Evolutionary conservation across 2,888 invertebrate species (phyloP).

Genomic region (Thumatha senex): DNA sequence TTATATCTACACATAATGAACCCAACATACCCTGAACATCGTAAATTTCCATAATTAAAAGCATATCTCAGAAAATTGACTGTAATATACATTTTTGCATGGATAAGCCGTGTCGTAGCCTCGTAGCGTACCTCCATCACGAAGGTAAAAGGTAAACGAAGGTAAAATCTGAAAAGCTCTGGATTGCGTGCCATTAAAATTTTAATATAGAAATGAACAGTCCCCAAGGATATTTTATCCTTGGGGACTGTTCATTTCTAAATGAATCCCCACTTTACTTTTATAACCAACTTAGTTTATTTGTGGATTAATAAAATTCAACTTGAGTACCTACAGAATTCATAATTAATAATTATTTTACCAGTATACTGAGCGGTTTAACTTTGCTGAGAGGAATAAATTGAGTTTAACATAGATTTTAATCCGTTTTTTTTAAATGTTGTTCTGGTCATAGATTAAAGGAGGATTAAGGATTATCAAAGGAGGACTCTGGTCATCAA

Average conservation of each 20-base stretch:
- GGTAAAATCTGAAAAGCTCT: slow-evolving; percentile 46
- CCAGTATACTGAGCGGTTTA: not conserved
- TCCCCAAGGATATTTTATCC: slow-evolving; percentile 37
- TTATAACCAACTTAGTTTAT: slow-evolving; percentile 49
- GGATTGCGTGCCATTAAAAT: slow-evolving; percentile 48
- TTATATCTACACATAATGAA: slow-evolving; percentile 1
- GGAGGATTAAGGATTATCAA: no score
- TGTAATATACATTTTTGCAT: slow-evolving; percentile 22
- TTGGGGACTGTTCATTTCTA: no score
- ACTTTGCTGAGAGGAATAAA: no score
- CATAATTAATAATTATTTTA: slow-evolving; percentile 31
- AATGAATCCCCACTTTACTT: slow-evolving; percentile 45
- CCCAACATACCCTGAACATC: slow-evolving; percentile 3
- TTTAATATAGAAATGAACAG: slow-evolving; percentile 51
- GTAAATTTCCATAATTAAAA: slow-evolving; percentile 31
- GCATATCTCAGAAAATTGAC: slow-evolving; percentile 20
- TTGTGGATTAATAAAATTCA: slow-evolving; percentile 50
- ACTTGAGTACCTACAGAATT: slow-evolving; percentile 23
- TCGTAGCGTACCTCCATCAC: slow-evolving; percentile 36
- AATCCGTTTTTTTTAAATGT: no score
- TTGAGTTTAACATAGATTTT: no score
- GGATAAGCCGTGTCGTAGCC: slow-evolving; percentile 27
- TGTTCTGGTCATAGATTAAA: no score
- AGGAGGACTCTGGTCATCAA: no score
- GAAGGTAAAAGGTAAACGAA: slow-evolving; percentile 27